Evolutionary conservation across 2,113 vertebrate genomes (phyloP).

Genomic region (Callocephalon fimbriatum): DNA sequence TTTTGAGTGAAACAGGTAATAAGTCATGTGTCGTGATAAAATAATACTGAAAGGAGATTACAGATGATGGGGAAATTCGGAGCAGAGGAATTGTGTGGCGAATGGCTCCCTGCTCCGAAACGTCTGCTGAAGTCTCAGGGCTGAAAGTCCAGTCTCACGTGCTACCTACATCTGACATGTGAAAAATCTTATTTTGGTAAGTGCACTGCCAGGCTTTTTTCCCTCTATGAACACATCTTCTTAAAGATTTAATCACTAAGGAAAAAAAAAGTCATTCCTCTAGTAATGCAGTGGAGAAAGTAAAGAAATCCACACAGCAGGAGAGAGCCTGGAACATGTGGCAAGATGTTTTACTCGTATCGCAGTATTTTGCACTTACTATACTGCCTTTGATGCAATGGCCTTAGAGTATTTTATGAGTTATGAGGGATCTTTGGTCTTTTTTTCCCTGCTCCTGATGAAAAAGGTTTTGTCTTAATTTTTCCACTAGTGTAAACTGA

Average conservation of each 20-base stretch:
- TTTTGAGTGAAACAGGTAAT: neutral
- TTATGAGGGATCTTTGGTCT: neutral
- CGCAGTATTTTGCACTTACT: neutral
- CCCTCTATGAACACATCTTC: neutral
- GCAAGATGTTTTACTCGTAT: neutral
- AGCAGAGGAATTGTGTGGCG: neutral
- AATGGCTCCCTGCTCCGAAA: neutral
- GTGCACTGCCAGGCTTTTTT: neutral
- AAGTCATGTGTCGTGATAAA: neutral
- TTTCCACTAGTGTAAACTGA: neutral
- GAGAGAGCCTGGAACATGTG: neutral
- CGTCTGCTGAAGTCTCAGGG: neutral
- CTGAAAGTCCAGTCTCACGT: neutral
- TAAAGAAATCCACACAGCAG: conserved; percentile 6
- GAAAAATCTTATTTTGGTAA: neutral
- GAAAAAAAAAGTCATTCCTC: neutral
- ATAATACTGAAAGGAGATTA: neutral
- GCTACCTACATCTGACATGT: neutral
- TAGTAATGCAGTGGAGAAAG: neutral
- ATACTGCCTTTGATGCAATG: neutral
- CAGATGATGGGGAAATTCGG: neutral
- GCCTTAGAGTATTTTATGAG: neutral
- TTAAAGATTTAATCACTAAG: neutral
- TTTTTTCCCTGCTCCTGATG: neutral
- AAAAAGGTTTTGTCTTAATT: neutral